These are phyloP conservation scores for Ligdia adustata DNA, from an alignment of 2,888 invertebrate genomes.

Conservation along the genomic window DNA sequence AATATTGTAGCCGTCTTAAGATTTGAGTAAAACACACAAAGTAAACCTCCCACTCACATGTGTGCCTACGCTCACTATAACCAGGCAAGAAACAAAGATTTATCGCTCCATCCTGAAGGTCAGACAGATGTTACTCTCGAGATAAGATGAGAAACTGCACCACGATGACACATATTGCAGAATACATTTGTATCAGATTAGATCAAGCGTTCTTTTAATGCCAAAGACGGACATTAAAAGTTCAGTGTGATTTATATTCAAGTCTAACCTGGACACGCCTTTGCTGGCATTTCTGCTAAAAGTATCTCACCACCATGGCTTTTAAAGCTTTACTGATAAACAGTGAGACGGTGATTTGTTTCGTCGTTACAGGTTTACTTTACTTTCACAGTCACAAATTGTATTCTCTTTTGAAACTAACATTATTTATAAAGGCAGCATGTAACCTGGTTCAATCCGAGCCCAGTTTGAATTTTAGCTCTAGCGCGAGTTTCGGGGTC, in stretches of 20 bases:
- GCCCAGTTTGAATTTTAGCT: constrained; percentile 58
- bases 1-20: constrained; percentile 13
- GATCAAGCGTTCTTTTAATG: constrained; percentile 23
- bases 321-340: constrained; percentile 17
- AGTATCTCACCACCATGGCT: constrained; percentile 9
- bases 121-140: constrained; percentile 42
- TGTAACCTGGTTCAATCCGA: constrained; percentile 15
- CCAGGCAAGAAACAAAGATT: constrained; percentile 37
- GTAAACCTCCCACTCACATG: constrained; percentile 31
- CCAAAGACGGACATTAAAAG: constrained; percentile 22
- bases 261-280: neutral
- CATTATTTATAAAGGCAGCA: constrained; percentile 7
- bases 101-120: constrained; percentile 50
- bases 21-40: constrained; percentile 14
- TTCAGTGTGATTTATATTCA: neutral
- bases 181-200: constrained; percentile 27
- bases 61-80: constrained; percentile 32
- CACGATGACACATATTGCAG: constrained; percentile 29
- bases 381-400: constrained; percentile 20
- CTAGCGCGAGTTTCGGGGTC: constrained; percentile 67
- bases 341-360: constrained; percentile 13
- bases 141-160: constrained; percentile 33
- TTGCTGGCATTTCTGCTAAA: neutral
- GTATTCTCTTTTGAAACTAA: constrained; percentile 15
- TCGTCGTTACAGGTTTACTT: constrained; percentile 1